phyloP scores from a whole-genome alignment of 2,888 invertebrate species.

The Sericinus montela region DNA sequence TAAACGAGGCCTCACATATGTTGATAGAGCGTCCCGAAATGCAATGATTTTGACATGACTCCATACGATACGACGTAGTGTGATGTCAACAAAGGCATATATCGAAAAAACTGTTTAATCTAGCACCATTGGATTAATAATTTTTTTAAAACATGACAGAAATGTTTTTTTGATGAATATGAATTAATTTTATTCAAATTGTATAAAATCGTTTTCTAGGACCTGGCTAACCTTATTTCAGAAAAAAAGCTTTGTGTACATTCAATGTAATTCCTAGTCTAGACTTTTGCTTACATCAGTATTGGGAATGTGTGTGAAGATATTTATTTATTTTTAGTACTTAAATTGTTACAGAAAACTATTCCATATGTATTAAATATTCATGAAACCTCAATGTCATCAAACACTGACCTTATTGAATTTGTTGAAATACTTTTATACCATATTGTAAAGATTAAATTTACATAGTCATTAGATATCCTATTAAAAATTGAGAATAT shows the following conservation, averaged over 20 bases:
- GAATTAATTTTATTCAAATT: too few species aligned
- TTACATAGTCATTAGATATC: too few species aligned
- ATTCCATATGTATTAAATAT: constrained; percentile 7
- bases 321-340: too few species aligned
- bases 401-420: constrained; percentile 16
- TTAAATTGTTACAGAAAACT: too few species aligned
- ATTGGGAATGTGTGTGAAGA: too few species aligned
- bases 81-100: constrained; percentile 54
- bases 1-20: constrained; percentile 47
- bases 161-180: too few species aligned
- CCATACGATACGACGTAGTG: constrained; percentile 35
- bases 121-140: too few species aligned
- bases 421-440: constrained; percentile 4
- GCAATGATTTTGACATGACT: constrained; percentile 49
- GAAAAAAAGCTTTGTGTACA: too few species aligned
- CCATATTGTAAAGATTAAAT: neutral
- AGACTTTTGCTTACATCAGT: neutral
- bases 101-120: neutral
- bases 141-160: too few species aligned
- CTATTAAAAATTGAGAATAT: too few species aligned
- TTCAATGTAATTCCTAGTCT: neutral
- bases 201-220: too few species aligned
- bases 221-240: too few species aligned
- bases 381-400: constrained; percentile 22
- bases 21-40: constrained; percentile 29